Conservation (phyloP, 1,140 invertebrate species). For the Chrysopa pallens region DNA sequence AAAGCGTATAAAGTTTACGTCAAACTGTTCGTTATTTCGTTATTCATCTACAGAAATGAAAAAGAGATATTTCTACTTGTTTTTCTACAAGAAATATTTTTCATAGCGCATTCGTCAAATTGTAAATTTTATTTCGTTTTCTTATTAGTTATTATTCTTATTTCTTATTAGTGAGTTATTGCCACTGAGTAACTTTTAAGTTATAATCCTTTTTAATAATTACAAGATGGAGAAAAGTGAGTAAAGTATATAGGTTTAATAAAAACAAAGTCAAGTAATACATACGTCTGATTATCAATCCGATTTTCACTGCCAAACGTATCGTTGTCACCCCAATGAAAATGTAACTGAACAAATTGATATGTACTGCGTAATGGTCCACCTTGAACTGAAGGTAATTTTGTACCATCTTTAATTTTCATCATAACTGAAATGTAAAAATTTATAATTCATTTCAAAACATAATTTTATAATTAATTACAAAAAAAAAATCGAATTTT, state of each 20-base stretch:
- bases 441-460: neutral
- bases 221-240: neutral
- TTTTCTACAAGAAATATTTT: too few species aligned
- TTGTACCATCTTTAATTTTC: slow-evolving; percentile 27
- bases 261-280: neutral
- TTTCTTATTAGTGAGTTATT: too few species aligned
- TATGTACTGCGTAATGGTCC: slow-evolving; percentile 54
- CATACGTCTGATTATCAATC: slow-evolving; percentile 46
- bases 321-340: slow-evolving; percentile 65
- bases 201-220: neutral
- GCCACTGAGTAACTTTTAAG: neutral
- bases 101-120: too few species aligned
- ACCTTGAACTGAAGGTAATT: slow-evolving; percentile 33
- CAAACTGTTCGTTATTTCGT: too few species aligned
- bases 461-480: too few species aligned
- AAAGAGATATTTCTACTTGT: too few species aligned
- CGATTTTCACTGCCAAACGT: slow-evolving; percentile 72
- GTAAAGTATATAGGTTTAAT: neutral
- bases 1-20: too few species aligned
- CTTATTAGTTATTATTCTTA: too few species aligned
- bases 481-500: too few species aligned
- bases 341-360: slow-evolving; percentile 66
- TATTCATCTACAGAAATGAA: too few species aligned
- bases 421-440: slow-evolving; percentile 29
- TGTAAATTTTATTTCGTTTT: too few species aligned